Base-by-base conservation (phyloP, 2,113 vertebrate species). In the Psilopsiagon aurifrons region DNA sequence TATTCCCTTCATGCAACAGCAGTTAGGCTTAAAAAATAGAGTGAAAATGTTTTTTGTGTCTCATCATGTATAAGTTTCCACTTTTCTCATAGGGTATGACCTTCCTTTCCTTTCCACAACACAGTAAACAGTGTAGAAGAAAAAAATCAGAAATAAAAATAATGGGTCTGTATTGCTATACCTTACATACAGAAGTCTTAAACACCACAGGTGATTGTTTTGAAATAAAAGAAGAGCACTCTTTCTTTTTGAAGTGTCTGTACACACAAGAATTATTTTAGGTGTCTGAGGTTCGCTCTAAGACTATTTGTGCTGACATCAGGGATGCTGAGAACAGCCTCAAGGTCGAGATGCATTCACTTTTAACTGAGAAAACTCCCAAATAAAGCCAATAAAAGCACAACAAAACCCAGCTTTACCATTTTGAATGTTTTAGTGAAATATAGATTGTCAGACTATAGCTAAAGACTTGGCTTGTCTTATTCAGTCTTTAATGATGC, bases 21-120 rank as follows among this genome's bases (percentile, higher is more conserved):
- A 49, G 15, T 15, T 27, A 76, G 29, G 33, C 18, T 90, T 80
- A 35, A 80, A 90, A 84, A 84, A 85, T 6, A 3, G 2, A 3
- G 7, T 0, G 1, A 41, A 62, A 60, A 10, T 4, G 1, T 10
- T 14, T 39, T 74, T 49, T 15, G 2, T 75, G 14, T 63, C 9
- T 78, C 28, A 28, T 22, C 9, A 4, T 35, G 29, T 35, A 8
- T 28, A 41, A 64, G 49, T 83, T 77, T 49, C 10, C 7, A 46
- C 14, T 86, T 91, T 69, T 94, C 41, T 78, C 12, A 27, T 10
- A 41, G 15, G 6, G 3, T 23, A 41, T 80, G 18, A 73, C 80
- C 17, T 69, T 63, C 1, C 82, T 93, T 77, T 68, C 29, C 25
- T 82, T 79, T 43, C 44, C 29, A 79, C 13, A 8, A 47, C 0